Percentiles rank a stretch among this genome's conserved stretches.
These are phyloP conservation scores for Oligia strigilis DNA, from an alignment of 2,888 invertebrate genomes.

Conservation along the genomic window DNA sequence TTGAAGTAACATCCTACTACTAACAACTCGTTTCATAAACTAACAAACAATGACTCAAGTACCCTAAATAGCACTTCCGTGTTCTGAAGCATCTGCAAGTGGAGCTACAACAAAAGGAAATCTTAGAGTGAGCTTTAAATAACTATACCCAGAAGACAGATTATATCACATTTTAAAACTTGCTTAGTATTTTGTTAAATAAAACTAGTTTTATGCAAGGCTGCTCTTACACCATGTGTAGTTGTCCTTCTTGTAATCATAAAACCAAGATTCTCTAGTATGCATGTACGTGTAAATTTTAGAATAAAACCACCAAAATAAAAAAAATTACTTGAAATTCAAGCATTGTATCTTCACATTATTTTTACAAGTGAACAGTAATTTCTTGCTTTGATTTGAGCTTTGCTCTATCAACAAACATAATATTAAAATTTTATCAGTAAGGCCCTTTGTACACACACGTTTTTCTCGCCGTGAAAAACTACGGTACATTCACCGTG, in stretches of 20 bases:
- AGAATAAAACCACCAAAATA: background rate
- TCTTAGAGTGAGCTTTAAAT: slow-evolving; percentile 46
- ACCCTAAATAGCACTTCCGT: slow-evolving; percentile 61
- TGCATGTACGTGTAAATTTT: background rate
- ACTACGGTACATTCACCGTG: background rate
- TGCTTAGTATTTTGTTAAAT: slow-evolving; percentile 29
- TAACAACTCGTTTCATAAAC: slow-evolving; percentile 38
- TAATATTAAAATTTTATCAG: background rate
- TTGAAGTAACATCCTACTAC: slow-evolving; percentile 4
- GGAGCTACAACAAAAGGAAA: slow-evolving; percentile 44
- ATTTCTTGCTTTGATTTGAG: background rate
- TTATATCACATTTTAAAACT: slow-evolving; percentile 51
- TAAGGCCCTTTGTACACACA: background rate
- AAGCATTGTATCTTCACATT: background rate
- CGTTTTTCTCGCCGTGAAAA: background rate
- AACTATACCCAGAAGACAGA: slow-evolving; percentile 62
- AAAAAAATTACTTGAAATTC: background rate
- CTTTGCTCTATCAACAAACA: background rate
- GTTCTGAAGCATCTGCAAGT: slow-evolving; percentile 42
- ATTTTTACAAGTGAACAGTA: background rate
- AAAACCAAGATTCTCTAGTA: background rate
- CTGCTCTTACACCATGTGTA: background rate
- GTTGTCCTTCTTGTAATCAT: background rate
- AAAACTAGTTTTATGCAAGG: slow-evolving; percentile 24
- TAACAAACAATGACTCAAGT: slow-evolving; percentile 36